Conservation (phyloP, 2,888 invertebrate species). For the Calliphora vomitoria region DNA sequence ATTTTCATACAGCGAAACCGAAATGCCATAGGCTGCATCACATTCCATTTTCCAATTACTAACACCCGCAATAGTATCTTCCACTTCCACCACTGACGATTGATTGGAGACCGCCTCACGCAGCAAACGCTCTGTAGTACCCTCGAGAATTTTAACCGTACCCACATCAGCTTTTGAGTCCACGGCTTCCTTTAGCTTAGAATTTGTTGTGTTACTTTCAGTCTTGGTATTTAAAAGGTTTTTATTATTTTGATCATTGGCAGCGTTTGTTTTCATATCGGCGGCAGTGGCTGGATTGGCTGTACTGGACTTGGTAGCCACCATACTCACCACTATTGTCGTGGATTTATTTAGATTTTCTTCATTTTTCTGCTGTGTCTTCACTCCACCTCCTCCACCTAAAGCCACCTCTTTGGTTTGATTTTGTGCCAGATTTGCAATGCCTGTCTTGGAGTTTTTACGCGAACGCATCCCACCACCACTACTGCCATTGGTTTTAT, state of each 20-base stretch:
- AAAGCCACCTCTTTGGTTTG: constrained; percentile 57
- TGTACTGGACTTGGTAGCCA: constrained; percentile 74
- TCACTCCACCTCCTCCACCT: constrained; percentile 36
- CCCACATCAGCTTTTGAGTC: constrained; percentile 47
- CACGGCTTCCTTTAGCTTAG: constrained; percentile 67
- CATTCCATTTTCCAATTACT: constrained; percentile 84
- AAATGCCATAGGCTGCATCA: constrained; percentile 84
- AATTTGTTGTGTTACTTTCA: constrained; percentile 74
- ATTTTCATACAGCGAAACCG: constrained; percentile 92
- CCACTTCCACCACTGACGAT: constrained; percentile 70
- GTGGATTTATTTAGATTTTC: constrained; percentile 77
- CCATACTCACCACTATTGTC: constrained; percentile 83
- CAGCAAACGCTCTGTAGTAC: constrained; percentile 80
- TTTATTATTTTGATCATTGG: constrained; percentile 81
- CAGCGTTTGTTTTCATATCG: constrained; percentile 69
- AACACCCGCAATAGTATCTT: constrained; percentile 82
- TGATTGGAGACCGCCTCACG: constrained; percentile 83
- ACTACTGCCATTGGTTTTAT: constrained; percentile 71
- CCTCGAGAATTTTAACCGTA: constrained; percentile 76
- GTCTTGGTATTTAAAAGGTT: constrained; percentile 82
- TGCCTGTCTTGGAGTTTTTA: constrained; percentile 82
- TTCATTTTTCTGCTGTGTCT: constrained; percentile 70
- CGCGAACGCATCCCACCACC: constrained; percentile 81
- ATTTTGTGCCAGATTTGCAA: constrained; percentile 74
- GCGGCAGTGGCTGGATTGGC: constrained; percentile 56